Evolutionary conservation across 2,888 invertebrate genomes (phyloP), one percentile per base, ranked within the genome.

Genomic region (Syritta pipiens): DNA sequence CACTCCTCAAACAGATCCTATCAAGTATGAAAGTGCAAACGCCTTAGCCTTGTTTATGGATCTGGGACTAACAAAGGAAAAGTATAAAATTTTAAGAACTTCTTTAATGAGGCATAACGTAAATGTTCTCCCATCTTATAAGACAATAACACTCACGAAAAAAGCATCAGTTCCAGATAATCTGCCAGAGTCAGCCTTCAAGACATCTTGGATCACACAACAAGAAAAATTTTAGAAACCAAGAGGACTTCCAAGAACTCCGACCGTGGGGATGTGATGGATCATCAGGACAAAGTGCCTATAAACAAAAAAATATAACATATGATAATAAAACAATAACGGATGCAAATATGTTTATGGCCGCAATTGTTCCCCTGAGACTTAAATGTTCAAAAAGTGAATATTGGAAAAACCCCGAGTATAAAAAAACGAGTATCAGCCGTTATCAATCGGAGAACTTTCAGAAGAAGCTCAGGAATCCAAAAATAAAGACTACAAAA

Each of bases 231-330:
- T 22, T 22, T 42, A 20, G 42, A n/a, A n/a, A n/a, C n/a, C n/a
- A n/a, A n/a, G n/a, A n/a, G n/a, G n/a, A n/a, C n/a, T 14, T 12
- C 1, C 14, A 37, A 46, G 22, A 12, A 57, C 4, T 57, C 26
- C 24, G 20, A 37, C 24, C 17, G 60, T 77, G 65, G 81, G 83
- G 0, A 65, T 67, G 9, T 55, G 69, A 0, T 76, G 71, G 28
- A 83, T 83, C 53, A 82, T 84, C 7, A 84, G 65, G 48, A 59
- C 83, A 46, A 26, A 14, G 26, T 46, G 46, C 26, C 17, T 46
- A 46, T 14, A 12, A 46, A 2, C 40, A 40, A 40, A 40, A 5
- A 40, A 2, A 14, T 6, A 40, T 14, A 14, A 40, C 40, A 40
- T 2, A 12, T 14, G 12, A 40, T 40, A 17, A 17, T 40, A 17